Conservation (phyloP, 1,140 invertebrate genomes). For the Lasioglossum baleicum region DNA sequence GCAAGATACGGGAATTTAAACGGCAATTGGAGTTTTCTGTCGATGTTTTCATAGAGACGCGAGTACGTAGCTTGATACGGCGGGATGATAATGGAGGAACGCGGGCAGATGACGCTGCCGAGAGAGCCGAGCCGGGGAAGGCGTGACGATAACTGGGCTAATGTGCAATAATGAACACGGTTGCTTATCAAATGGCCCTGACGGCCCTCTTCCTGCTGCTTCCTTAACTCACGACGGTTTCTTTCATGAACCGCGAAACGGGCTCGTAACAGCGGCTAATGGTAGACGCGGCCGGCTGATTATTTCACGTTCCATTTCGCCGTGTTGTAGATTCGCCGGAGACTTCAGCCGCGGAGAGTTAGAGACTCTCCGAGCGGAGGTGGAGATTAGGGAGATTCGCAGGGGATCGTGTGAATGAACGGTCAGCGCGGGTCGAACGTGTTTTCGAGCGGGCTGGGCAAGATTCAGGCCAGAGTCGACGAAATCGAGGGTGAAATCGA, state of each 20-base stretch:
- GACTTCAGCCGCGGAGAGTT: no score
- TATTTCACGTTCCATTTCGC: constrained; percentile 42
- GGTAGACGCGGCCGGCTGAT: constrained; percentile 29
- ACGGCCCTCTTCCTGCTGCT: constrained; percentile 65
- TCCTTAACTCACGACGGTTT: constrained; percentile 43
- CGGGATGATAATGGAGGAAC: constrained; percentile 9
- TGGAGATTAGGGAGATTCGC: not conserved
- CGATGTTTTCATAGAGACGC: not conserved
- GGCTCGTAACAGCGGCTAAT: constrained; percentile 48
- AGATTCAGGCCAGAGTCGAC: no score
- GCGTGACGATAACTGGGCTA: constrained; percentile 67
- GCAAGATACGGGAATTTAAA: not conserved
- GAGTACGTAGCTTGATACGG: constrained; percentile 28
- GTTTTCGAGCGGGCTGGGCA: no score
- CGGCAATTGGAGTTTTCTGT: not conserved
- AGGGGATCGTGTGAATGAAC: not conserved
- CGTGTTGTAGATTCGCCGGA: no score
- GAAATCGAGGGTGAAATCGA: no score
- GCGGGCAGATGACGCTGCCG: constrained; percentile 22
- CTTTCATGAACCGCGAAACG: constrained; percentile 59
- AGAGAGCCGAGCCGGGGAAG: constrained; percentile 48
- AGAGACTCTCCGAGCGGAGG: no score
- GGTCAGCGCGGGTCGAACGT: no score
- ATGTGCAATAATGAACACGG: constrained; percentile 66
- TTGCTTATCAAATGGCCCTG: constrained; percentile 68